Percentiles rank a stretch among this genome's conserved stretches.
Conservation (phyloP, 2,113 vertebrate genomes). For the Muntiacus reevesi region DNA sequence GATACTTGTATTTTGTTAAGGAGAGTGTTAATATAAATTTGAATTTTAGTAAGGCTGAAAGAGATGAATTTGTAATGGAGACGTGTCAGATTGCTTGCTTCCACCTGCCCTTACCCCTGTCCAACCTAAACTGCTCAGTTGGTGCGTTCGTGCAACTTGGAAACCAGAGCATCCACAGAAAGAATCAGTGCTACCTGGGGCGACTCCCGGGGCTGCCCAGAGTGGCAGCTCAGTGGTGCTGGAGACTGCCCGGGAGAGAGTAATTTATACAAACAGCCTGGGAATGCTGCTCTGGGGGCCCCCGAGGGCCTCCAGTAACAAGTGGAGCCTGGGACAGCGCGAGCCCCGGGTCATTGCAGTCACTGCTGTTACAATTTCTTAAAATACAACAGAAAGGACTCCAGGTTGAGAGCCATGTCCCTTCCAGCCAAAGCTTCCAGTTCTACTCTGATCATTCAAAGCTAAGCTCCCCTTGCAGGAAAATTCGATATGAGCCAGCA, state of each 20-base stretch:
- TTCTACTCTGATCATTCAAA: neutral
- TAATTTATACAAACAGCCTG: accelerated
- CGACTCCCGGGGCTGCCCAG: neutral
- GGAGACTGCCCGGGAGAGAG: neutral
- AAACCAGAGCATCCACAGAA: neutral
- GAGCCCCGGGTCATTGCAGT: neutral
- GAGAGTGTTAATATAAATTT: neutral
- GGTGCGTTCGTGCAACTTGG: neutral
- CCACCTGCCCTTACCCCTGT: too few relatives aligned
- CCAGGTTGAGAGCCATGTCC: neutral
- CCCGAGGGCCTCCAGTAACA: accelerated
- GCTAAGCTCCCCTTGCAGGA: neutral
- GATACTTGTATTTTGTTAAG: neutral
- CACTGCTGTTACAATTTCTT: neutral
- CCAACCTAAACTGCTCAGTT: neutral
- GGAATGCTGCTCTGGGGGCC: neutral
- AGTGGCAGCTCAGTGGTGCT: neutral
- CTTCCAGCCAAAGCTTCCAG: neutral
- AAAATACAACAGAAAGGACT: neutral
- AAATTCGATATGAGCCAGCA: neutral
- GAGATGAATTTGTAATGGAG: neutral
- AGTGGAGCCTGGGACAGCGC: neutral
- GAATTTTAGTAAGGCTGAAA: neutral
- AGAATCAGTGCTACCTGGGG: neutral
- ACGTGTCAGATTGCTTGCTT: neutral